A percentile compares a stretch with the other conserved stretches of the same genome.
Evolutionary conservation across 2,888 invertebrate genomes (phyloP).

Genomic region (Lasioglossum morio): DNA sequence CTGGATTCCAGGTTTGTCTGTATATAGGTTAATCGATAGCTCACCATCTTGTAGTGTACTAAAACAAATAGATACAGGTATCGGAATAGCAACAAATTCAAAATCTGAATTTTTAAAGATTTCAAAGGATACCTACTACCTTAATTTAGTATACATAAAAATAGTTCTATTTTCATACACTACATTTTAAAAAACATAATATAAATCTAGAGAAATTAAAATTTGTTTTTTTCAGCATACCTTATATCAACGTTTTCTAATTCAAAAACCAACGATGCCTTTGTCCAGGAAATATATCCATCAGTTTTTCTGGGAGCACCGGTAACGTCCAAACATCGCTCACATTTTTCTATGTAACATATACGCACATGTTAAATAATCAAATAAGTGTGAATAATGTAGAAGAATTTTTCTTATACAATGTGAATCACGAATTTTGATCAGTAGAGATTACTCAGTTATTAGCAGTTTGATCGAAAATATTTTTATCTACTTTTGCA

Average conservation of each 20-base stretch:
- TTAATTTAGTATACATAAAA: neutral
- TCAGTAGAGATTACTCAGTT: too few species aligned
- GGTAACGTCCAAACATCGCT: slow-evolving; percentile 87
- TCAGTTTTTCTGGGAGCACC: slow-evolving; percentile 86
- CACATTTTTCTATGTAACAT: slow-evolving; percentile 82
- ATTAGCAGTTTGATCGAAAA: too few species aligned
- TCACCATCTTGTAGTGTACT: slow-evolving; percentile 63
- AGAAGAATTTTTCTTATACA: neutral
- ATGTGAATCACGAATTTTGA: too few species aligned
- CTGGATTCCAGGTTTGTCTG: slow-evolving; percentile 85
- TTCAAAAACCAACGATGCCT: slow-evolving; percentile 84
- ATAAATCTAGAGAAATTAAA: neutral
- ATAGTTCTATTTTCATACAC: neutral
- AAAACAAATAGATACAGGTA: slow-evolving; percentile 21
- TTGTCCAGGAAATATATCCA: slow-evolving; percentile 87
- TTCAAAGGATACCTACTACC: neutral
- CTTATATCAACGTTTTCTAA: slow-evolving; percentile 74
- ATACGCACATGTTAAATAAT: neutral
- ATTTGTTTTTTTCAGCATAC: slow-evolving; percentile 57
- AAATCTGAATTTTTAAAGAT: neutral
- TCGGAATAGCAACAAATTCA: neutral
- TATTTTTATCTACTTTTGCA: too few species aligned
- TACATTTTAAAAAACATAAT: neutral
- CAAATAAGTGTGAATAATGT: neutral
- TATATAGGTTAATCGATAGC: slow-evolving; percentile 82